Evolutionary conservation across 2,888 invertebrate species (phyloP), one percentile per base, ranked within the genome.

Genomic region (Harmothoe impar): DNA sequence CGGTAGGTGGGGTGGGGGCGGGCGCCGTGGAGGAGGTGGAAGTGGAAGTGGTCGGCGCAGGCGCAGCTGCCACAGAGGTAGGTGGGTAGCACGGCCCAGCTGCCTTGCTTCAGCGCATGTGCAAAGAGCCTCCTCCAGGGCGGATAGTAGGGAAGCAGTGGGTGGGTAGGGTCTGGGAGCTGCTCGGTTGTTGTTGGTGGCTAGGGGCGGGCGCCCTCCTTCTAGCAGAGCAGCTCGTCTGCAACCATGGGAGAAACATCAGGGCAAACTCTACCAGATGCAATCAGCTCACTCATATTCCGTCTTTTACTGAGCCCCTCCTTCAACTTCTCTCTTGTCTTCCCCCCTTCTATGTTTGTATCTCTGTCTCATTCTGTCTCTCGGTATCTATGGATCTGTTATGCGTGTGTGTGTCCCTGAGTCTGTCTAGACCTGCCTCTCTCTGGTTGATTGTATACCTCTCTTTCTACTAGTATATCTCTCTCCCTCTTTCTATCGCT

Each of bases 101-200:
- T 62, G 62, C 43, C 43, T 43, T n/a, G 62, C 20, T 20, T n/a
- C 23, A 62, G 62, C 62, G n/a, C 62, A 62, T n/a, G 62, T 62
- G 62, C 62, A 62, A n/a, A 62, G 62, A 20, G 62, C 62, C n/a
- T 62, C 62, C 20, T 62, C 12, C 15, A 7, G 62, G 62, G 62
- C 15, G 62, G 62, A 10, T 43, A 43, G 0, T 62, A 62, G 62
- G 20, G 62, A 62, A 62, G 20, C 23, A n/a, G 62, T 62, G n/a
- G 62, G 62, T 62, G 3, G 62, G 62, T 62, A 62, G 12, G 62
- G 62, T 62, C 62, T 62, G 62, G 62, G n/a, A n/a, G n/a, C 43
- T 43, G 43, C 43, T 43, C 3, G 62, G 62, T 62, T 62, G 62
- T 62, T 62, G 62, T 62, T n/a, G n/a, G 62, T 20, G 62, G 62